phyloP scores from a whole-genome alignment of 2,797 vertebrate genomes.

The Lerista edwardsae region DNA sequence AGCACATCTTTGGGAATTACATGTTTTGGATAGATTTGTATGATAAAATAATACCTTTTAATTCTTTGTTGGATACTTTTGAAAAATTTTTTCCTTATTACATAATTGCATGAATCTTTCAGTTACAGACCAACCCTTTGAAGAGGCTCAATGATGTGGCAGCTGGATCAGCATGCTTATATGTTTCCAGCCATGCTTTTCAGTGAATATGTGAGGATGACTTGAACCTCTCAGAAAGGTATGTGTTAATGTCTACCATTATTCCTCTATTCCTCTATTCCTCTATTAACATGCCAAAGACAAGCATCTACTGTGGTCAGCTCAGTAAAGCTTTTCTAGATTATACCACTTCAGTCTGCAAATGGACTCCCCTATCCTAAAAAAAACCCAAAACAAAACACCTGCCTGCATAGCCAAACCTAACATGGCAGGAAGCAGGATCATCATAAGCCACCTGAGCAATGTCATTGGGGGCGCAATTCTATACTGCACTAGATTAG shows the following conservation, averaged over 20 bases:
- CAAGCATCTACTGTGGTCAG: background rate
- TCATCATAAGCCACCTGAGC: background rate
- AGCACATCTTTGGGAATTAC: background rate
- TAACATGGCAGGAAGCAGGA: background rate
- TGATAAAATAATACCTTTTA: background rate
- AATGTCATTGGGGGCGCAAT: background rate
- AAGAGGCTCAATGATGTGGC: background rate
- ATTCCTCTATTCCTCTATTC: background rate
- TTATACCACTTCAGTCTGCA: too few relatives aligned
- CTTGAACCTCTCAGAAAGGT: background rate
- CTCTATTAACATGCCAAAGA: background rate
- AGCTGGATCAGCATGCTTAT: background rate
- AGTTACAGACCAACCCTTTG: background rate
- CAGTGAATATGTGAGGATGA: background rate
- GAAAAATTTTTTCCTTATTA: background rate
- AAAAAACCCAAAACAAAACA: too few relatives aligned
- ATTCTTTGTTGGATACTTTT: background rate
- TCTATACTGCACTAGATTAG: too few relatives aligned
- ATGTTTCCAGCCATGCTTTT: background rate
- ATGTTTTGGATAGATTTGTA: background rate
- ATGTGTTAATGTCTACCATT: background rate
- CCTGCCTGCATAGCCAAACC: too few relatives aligned
- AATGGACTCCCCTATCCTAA: too few relatives aligned
- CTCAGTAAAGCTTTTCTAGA: too few relatives aligned
- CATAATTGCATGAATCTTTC: background rate